Conservation (phyloP, 2,888 invertebrate genomes). For the Ormyrus thymus region DNA sequence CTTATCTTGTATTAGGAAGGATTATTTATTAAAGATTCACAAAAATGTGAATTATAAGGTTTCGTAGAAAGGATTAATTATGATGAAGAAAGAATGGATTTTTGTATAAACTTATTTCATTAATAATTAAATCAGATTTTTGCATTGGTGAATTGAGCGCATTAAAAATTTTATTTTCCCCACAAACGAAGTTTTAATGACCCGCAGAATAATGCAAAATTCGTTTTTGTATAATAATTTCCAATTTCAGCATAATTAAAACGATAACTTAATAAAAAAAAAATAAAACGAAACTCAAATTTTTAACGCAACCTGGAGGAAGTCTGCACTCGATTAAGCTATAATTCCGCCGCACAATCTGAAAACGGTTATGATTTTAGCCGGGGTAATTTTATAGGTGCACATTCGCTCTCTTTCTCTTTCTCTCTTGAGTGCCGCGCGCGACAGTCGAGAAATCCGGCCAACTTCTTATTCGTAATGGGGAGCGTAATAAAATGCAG, state of each 20-base stretch:
- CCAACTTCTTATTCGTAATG: slow-evolving; percentile 54
- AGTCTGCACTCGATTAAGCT: slow-evolving; percentile 6
- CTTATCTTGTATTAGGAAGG: not conserved
- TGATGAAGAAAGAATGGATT: no score
- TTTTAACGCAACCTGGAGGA: not conserved
- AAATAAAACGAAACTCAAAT: not conserved
- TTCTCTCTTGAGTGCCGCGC: not conserved
- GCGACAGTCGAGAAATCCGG: slow-evolving; percentile 47
- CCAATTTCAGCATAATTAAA: no score
- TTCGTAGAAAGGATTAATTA: no score
- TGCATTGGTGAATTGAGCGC: no score
- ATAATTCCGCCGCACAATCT: slow-evolving; percentile 6
- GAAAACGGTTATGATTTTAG: slow-evolving; percentile 51
- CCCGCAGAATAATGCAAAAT: no score
- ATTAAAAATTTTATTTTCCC: no score
- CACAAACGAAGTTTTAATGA: no score
- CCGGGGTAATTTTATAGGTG: slow-evolving; percentile 51
- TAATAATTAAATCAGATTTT: no score
- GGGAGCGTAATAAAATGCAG: slow-evolving; percentile 61
- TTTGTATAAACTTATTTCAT: no score
- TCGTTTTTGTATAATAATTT: not conserved
- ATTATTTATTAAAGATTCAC: no score
- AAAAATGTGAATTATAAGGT: no score
- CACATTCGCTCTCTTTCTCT: not conserved
- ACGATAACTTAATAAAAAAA: not conserved